Evolutionary conservation across 2,888 invertebrate species (phyloP), one percentile per base, ranked within the genome.

Genomic region (Drosophila infuscata): DNA sequence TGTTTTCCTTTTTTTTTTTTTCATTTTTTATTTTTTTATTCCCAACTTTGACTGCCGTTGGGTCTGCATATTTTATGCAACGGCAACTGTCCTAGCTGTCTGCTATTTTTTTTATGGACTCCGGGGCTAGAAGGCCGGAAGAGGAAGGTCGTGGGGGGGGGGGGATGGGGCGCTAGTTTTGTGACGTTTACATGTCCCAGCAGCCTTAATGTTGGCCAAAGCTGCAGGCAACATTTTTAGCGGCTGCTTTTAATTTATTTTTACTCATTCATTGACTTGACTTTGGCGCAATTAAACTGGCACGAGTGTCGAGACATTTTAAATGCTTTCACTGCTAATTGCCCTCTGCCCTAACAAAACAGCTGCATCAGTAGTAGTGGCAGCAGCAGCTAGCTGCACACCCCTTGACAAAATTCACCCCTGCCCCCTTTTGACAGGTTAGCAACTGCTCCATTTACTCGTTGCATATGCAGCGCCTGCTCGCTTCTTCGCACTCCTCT

Each of bases 11-110:
- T 73, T 64, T 64, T 36, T 12, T 35, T 53, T 49, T 43, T 29
- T 9, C 3, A 25, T 3, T 49, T 46, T 59, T 67, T 66, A 54
- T 64, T 69, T 62, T 80, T 75, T 78, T 80, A 69, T 80, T 68
- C 56, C 64, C 60, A 57, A 64, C 76, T 61, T 41, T 48, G 58
- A 56, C 66, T 70, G 76, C 71, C 84, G 74, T 58, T 73, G 78
- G 86, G 73, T 69, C 67, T 62, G 75, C 78, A 83, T 85, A 79
- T 74, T 82, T 88, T 69, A 79, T 84, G 85, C 79, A 74, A 68
- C 46, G 66, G 63, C 79, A 65, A n/a, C 35, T 38, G 48, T 72
- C 70, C 58, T 72, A 38, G 60, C 38, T 61, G 57, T 32, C 61
- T 41, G 61, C 38, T 33, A 33, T 29, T 56, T 53, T 35, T 29